These are phyloP conservation scores for Malacoctenus gilli DNA, from an alignment of 2,797 vertebrate genomes.

Conservation along the genomic window DNA sequence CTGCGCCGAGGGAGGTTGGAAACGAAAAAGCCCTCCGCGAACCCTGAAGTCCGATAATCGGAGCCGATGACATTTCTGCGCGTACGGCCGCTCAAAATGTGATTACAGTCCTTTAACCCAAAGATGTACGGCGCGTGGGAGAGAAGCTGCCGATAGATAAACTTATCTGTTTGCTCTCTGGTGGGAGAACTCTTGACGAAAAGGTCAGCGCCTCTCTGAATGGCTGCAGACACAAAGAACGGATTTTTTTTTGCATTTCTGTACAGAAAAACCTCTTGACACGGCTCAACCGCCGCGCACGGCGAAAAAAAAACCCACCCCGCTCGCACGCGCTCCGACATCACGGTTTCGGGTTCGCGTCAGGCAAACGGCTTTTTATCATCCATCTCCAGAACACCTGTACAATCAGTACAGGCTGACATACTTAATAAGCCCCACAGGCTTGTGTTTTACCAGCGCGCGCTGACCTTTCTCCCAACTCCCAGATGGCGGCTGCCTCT, in stretches of 20 bases:
- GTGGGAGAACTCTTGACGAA: background rate
- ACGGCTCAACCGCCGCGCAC: too few relatives aligned
- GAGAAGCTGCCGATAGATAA: background rate
- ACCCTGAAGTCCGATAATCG: too few relatives aligned
- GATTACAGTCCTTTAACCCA: background rate
- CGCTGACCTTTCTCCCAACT: slow-evolving; percentile 45
- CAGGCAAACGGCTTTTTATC: slow-evolving; percentile 31
- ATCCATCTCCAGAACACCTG: slow-evolving; percentile 27
- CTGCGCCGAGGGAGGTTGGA: too few relatives aligned
- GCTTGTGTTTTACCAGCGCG: slow-evolving; percentile 35
- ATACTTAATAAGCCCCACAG: slow-evolving; percentile 15
- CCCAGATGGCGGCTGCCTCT: slow-evolving; percentile 52
- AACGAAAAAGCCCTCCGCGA: too few relatives aligned
- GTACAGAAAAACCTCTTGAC: too few relatives aligned
- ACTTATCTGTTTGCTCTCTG: background rate
- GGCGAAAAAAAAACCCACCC: too few relatives aligned
- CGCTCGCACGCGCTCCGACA: too few relatives aligned
- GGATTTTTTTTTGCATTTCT: background rate
- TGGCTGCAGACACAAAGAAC: background rate
- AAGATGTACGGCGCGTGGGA: background rate
- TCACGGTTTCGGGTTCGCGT: too few relatives aligned
- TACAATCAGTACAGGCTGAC: slow-evolving; percentile 19
- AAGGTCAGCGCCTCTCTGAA: background rate
- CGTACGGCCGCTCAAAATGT: too few relatives aligned
- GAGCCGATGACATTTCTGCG: too few relatives aligned